Percentiles rank a stretch among this genome's conserved stretches.
Evolutionary conservation across 1,140 invertebrate genomes (phyloP).

Genomic region (Streblospio benedicti): DNA sequence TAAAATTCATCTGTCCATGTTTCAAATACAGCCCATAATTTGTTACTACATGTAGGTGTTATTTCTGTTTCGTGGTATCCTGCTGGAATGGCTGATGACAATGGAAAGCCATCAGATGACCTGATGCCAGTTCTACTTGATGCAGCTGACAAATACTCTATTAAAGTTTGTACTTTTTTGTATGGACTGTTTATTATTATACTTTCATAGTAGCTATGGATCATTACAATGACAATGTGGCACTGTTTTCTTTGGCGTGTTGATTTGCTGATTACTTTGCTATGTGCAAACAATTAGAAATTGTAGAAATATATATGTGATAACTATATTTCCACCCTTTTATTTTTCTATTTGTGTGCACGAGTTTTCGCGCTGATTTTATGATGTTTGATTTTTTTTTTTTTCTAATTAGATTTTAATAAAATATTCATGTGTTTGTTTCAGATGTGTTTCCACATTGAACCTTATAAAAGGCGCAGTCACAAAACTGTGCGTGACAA

Average conservation of each 20-base stretch:
- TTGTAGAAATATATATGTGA: no score
- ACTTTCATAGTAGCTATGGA: background rate
- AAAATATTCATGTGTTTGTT: slow-evolving; percentile 12
- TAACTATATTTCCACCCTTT: no score
- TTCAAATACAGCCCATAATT: background rate
- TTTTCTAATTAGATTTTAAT: no score
- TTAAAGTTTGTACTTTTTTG: slow-evolving; percentile 40
- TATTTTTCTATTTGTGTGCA: no score
- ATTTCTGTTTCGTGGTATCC: slow-evolving; percentile 48
- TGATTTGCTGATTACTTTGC: no score
- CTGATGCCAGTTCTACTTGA: slow-evolving; percentile 40
- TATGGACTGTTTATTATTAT: background rate
- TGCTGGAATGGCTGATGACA: slow-evolving; percentile 32
- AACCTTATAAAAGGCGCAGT: slow-evolving; percentile 47
- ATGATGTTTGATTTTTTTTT: no score
- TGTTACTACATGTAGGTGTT: slow-evolving; percentile 33
- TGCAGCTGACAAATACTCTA: slow-evolving; percentile 35
- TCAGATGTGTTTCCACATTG: slow-evolving; percentile 48
- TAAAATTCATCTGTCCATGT: background rate
- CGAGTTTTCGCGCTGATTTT: no score
- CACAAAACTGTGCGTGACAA: slow-evolving; percentile 34
- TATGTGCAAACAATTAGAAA: no score
- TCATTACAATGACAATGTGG: background rate
- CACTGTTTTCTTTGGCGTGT: no score
- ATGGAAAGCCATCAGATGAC: slow-evolving; percentile 37